Base-by-base conservation (phyloP, 2,797 vertebrate species). In the Syndactyla subalaris region DNA sequence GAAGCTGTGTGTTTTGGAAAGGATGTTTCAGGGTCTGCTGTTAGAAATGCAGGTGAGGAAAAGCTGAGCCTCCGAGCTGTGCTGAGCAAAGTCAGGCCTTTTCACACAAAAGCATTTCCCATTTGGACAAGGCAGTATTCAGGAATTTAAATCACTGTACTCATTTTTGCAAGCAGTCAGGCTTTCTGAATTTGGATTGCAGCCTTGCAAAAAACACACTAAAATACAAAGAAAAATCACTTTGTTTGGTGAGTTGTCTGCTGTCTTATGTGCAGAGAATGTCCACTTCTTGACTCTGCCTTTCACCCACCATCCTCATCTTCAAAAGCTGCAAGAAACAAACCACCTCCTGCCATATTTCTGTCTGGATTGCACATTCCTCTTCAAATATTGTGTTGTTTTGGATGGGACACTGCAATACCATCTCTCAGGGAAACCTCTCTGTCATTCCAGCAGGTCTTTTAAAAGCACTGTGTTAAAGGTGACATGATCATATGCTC, bases 11-110 rank as follows among this genome's bases (percentile, higher is more conserved):
- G 0, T 49, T 92, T 91, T 68, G 16, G 34, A 57, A 70, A 63
- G 63, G 38, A 26, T 57, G 54, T 93, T 94, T 65, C 68, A 73
- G 81, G n/a, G 10, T 81, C 73, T 72, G n/a, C 29, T 80, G 36
- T 74, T 89, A 88, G 55, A 91, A 92, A 57, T 24, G 38, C 45
- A 71, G 49, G 67, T 82, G 85, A 48, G 74, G 49, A 82, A 74
- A 88, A 68, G 63, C 30, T 82, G 77, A 51, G 39, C 58, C 72
- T 66, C 7, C 0, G 18, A n/a, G 62, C 58, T 59, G 58, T 26
- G 38, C 43, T 27, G 55, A 72, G 21, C 32, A 41, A 86, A 82
- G 57, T 76, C 32, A 9, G 19, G 34, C 58, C 29, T 88, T 88
- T 79, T 73, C 82, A 76, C 22, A 85, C 45, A 76, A 61, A 79